Evolutionary conservation across 2,797 vertebrate species (phyloP).

Genomic region (Notoglanidium macrostoma): DNA sequence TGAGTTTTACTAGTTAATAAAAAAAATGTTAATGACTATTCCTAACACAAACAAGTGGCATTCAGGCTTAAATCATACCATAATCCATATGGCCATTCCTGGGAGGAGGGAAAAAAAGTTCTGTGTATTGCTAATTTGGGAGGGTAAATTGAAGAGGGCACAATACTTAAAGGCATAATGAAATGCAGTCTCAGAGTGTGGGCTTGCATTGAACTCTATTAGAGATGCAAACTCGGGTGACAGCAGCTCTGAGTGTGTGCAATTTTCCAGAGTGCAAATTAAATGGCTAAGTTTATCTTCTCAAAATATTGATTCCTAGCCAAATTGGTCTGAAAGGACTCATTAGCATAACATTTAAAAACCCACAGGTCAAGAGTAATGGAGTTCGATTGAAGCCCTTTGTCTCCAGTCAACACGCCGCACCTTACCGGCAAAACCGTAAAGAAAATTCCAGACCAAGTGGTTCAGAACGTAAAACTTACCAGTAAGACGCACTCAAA

Average conservation of each 20-base stretch:
- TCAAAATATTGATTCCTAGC: slow-evolving; percentile 9
- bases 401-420: not conserved
- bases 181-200: not conserved
- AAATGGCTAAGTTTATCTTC: not conserved
- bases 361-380: slow-evolving; percentile 15
- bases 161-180: slow-evolving; percentile 1
- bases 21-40: slow-evolving; percentile 7
- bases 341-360: not conserved
- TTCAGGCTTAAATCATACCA: not conserved
- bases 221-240: not conserved
- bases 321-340: slow-evolving; percentile 6
- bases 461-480: not conserved
- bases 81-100: not conserved
- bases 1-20: not conserved
- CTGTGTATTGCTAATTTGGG: not conserved
- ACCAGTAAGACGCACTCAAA: too few relatives aligned
- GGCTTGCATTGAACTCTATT: not conserved
- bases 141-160: not conserved
- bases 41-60: too few relatives aligned
- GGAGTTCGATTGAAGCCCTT: slow-evolving; percentile 1
- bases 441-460: not conserved
- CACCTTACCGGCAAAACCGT: not conserved
- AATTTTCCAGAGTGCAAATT: not conserved
- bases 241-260: not conserved
- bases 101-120: too few relatives aligned